A percentile compares a stretch with the other conserved stretches of the same genome.
Conservation (phyloP, 2,888 invertebrate species). For the Ochlodes sylvanus region DNA sequence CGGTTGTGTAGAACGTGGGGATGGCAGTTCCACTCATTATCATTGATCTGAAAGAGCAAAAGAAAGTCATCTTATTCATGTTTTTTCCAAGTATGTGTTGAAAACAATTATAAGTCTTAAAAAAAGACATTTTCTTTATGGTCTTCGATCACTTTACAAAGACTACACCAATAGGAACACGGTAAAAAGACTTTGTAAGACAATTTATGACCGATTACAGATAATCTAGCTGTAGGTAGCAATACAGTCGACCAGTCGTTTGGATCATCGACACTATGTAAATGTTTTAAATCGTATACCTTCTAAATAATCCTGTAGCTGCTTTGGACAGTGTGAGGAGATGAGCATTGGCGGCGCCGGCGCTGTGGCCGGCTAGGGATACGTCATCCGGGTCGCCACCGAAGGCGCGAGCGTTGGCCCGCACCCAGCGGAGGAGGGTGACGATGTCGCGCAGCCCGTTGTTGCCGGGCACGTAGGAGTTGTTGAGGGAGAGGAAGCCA, state of each 20-base stretch:
- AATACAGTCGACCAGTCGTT: background rate
- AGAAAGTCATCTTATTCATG: too few relatives aligned
- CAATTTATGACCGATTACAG: too few relatives aligned
- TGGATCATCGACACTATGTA: background rate
- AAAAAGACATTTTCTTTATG: too few relatives aligned
- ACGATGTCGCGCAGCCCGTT: constrained; percentile 74
- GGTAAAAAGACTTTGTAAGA: too few relatives aligned
- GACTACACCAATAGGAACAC: too few relatives aligned
- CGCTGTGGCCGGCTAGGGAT: constrained; percentile 76
- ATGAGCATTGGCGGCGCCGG: constrained; percentile 67
- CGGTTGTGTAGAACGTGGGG: constrained; percentile 60
- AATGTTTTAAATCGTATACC: too few relatives aligned
- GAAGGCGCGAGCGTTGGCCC: constrained; percentile 63
- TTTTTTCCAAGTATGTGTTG: too few relatives aligned
- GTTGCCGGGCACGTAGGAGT: constrained; percentile 72
- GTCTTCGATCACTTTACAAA: too few relatives aligned
- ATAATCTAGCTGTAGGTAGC: too few relatives aligned
- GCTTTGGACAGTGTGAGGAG: constrained; percentile 65
- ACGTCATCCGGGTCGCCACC: constrained; percentile 73
- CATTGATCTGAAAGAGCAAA: constrained; percentile 61
- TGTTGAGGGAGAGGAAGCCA: constrained; percentile 73
- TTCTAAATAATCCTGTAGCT: constrained; percentile 64
- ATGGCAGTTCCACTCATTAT: constrained; percentile 69
- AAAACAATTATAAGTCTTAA: too few relatives aligned
- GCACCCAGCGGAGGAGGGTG: constrained; percentile 73